Base-by-base conservation (phyloP, 2,888 invertebrate species). In the Noctua pronuba region DNA sequence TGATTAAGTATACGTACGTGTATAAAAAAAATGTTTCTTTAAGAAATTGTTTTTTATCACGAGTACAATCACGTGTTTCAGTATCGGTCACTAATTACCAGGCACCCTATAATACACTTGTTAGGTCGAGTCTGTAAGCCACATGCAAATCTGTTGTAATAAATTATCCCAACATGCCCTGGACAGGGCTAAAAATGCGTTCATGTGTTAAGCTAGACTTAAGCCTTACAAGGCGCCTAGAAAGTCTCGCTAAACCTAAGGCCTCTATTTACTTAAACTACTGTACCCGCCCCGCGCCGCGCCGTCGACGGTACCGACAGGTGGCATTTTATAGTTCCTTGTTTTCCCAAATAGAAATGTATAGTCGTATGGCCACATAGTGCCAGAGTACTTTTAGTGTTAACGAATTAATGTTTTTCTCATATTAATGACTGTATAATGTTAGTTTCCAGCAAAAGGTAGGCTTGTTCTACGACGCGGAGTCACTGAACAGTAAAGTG, bases 381-480 rank as follows among this genome's bases (percentile, higher is more conserved):
- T 60, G 18, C 58, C 28, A 16, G 16, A 28, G 28, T 16, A 58
- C 28, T 18, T 1, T 16, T 8, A 16, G 18, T 58, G 58, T 18
- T 55, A 58, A 60, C 31, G 18, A 60, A 31, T 60, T 13, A 28
- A 58, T 18, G 18, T 16, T 58, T 2, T 28, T 31, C n/a, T n/a
- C 11, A 58, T 28, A 28, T n/a, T 55, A 28, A 64, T 68, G 7
- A 44, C 6, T 52, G n/a, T 52, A 13, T 52, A 65, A 52, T 81
- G 79, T 5, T 87, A 96, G 96, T 80, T 95, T 95, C 87, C 94
- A 95, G 73, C 92, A 95, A 78, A 96, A 95, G 82, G 95, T 96
- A 86, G 96, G 96, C 0, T 78, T 94, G 86, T 96, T 94, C 91
- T 94, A 92, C 90, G 94, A 94, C 78, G 92, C 85, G 77, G 91